Percentiles rank a stretch among this genome's conserved stretches.
These are phyloP conservation scores for Cheilosia pagana DNA, from an alignment of 2,888 invertebrate genomes.

Conservation along the genomic window DNA sequence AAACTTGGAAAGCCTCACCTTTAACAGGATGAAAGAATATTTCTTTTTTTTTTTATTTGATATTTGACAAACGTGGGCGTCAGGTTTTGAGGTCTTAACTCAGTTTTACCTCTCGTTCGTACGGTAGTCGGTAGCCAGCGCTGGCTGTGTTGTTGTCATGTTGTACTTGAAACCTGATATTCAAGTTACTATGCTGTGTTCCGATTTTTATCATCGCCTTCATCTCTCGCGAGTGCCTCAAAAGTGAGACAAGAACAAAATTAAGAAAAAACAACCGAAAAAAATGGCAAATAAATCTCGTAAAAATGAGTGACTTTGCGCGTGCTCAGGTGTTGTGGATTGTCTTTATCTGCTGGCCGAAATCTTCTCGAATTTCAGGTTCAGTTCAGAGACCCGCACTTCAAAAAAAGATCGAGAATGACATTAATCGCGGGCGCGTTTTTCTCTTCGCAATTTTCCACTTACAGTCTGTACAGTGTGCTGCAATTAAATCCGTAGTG, in stretches of 20 bases:
- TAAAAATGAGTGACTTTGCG: slow-evolving; percentile 71
- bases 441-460: slow-evolving; percentile 46
- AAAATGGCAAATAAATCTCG: slow-evolving; percentile 26
- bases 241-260: slow-evolving; percentile 18
- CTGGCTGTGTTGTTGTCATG: slow-evolving; percentile 55
- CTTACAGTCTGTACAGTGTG: background rate
- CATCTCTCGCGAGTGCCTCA: slow-evolving; percentile 26
- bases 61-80: slow-evolving; percentile 48
- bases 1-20: slow-evolving; percentile 68
- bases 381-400: slow-evolving; percentile 69
- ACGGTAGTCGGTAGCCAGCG: slow-evolving; percentile 64
- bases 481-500: slow-evolving; percentile 21
- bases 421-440: slow-evolving; percentile 38
- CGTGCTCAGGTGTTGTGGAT: slow-evolving; percentile 71
- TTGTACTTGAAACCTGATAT: slow-evolving; percentile 74
- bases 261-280: background rate
- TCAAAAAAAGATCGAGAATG: slow-evolving; percentile 25
- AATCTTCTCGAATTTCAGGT: slow-evolving; percentile 73
- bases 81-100: slow-evolving; percentile 62
- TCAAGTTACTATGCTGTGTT: slow-evolving; percentile 53
- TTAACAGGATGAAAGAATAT: slow-evolving; percentile 48
- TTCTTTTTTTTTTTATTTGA: slow-evolving; percentile 15
- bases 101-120: slow-evolving; percentile 22
- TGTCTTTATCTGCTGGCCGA: slow-evolving; percentile 64
- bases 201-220: slow-evolving; percentile 61